Evolutionary conservation across 2,797 vertebrate species (phyloP).

Genomic region (Uromys caudimaculatus): DNA sequence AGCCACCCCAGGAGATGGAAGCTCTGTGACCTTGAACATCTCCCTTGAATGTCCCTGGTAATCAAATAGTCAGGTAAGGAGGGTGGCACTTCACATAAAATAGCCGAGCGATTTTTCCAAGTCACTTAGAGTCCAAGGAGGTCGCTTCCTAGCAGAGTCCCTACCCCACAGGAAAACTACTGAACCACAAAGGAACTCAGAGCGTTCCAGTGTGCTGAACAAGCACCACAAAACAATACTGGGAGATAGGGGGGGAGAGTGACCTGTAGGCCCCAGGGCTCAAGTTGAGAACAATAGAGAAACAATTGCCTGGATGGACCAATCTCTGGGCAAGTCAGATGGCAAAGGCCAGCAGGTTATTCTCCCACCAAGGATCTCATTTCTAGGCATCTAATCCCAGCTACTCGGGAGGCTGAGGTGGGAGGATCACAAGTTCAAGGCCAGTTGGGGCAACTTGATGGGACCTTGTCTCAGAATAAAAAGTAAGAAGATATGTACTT

Average conservation of each 20-base stretch:
- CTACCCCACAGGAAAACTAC: not conserved
- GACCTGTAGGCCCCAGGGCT: not conserved
- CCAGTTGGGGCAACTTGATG: not conserved
- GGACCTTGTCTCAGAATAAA: not conserved
- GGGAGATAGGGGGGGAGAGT: not conserved
- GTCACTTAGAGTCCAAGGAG: not conserved
- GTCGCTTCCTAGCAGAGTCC: not conserved
- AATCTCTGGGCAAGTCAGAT: not conserved
- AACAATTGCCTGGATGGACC: not conserved
- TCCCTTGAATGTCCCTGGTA: not conserved
- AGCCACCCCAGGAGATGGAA: not conserved
- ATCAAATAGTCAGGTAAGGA: not conserved
- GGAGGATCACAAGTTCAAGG: not conserved
- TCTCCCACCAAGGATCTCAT: not conserved
- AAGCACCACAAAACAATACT: not conserved
- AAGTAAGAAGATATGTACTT: not conserved
- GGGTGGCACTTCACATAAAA: not conserved
- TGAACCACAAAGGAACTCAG: not conserved
- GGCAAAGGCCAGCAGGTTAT: not conserved
- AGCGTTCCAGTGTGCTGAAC: not conserved
- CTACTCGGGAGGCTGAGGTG: not conserved
- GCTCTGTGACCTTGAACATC: not conserved
- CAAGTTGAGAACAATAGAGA: not conserved
- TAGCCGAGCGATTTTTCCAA: not conserved
- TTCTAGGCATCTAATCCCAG: not conserved